Percentiles rank a stretch among this genome's conserved stretches.
Evolutionary conservation across 1,140 invertebrate genomes (phyloP).

Genomic region (Drosophila ercepeae): DNA sequence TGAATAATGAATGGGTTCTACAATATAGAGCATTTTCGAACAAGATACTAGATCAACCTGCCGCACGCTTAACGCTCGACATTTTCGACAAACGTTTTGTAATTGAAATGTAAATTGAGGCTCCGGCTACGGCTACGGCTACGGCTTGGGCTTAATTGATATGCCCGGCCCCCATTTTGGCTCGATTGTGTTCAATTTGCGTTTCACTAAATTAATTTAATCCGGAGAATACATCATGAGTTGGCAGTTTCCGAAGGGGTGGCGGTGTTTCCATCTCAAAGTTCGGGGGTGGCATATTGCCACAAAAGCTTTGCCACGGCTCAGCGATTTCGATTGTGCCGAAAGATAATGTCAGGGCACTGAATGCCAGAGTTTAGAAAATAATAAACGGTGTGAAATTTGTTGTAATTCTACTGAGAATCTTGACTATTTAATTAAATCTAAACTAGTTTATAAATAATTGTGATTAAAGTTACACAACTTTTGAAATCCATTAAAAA

Average conservation of each 20-base stretch:
- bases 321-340: conserved; percentile 18
- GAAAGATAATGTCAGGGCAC: conserved; percentile 18
- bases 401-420: background rate
- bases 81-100: conserved; percentile 56
- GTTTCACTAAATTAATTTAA: conserved; percentile 54
- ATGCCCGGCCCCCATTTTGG: conserved; percentile 26
- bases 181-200: conserved; percentile 48
- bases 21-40: conserved; percentile 16
- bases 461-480: background rate
- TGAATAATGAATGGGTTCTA: conserved; percentile 72
- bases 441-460: background rate
- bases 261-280: background rate
- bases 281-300: conserved; percentile 11
- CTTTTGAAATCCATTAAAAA: background rate
- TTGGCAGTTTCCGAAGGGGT: conserved; percentile 23
- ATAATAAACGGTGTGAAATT: conserved; percentile 27
- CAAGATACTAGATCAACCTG: conserved; percentile 32
- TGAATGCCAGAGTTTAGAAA: conserved; percentile 14
- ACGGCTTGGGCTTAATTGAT: conserved; percentile 37
- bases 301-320: conserved; percentile 13
- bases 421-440: background rate
- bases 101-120: conserved; percentile 77
- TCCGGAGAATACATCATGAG: conserved; percentile 38
- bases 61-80: conserved; percentile 30
- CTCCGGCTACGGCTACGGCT: too few relatives aligned